These are phyloP conservation scores for Tauraco erythrolophus DNA, from an alignment of 2,113 vertebrate species.

Conservation along the genomic window DNA sequence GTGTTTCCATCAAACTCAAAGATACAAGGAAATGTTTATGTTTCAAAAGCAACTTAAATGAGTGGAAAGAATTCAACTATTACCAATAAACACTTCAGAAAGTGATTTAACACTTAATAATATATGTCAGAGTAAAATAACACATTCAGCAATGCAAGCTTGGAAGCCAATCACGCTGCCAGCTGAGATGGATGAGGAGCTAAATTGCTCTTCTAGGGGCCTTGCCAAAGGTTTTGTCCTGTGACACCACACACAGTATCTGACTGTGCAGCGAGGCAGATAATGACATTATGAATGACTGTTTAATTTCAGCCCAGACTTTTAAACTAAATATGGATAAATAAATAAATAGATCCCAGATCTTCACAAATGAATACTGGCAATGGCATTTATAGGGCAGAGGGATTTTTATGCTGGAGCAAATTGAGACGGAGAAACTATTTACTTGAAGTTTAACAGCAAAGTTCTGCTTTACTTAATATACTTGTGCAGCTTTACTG, in stretches of 20 bases:
- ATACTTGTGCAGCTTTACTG: neutral
- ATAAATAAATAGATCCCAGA: slow-evolving; percentile 39
- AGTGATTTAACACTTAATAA: slow-evolving; percentile 60
- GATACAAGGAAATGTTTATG: slow-evolving; percentile 10
- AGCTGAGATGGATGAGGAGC: slow-evolving; percentile 55
- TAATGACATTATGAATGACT: slow-evolving; percentile 56
- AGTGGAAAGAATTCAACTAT: slow-evolving; percentile 63
- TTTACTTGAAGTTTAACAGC: slow-evolving; percentile 14
- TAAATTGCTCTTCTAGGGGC: slow-evolving; percentile 45
- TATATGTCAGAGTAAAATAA: slow-evolving; percentile 52
- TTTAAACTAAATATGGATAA: slow-evolving; percentile 60
- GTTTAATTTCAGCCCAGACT: slow-evolving; percentile 31
- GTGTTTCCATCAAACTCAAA: neutral
- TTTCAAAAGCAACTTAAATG: slow-evolving; percentile 33
- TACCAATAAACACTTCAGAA: slow-evolving; percentile 68
- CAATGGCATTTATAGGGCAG: slow-evolving; percentile 4
- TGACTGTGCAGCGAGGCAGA: slow-evolving; percentile 15
- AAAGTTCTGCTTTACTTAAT: slow-evolving; percentile 25
- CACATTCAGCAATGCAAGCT: slow-evolving; percentile 18
- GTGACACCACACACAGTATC: neutral
- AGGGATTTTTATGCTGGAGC: neutral
- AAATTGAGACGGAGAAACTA: neutral
- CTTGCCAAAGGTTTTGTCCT: slow-evolving; percentile 65
- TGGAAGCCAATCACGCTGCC: slow-evolving; percentile 43
- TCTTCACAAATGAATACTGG: slow-evolving; percentile 15